Percentiles rank a stretch among this genome's conserved stretches.
Conservation (phyloP, 1,140 invertebrate genomes). For the Ylistrum balloti region DNA sequence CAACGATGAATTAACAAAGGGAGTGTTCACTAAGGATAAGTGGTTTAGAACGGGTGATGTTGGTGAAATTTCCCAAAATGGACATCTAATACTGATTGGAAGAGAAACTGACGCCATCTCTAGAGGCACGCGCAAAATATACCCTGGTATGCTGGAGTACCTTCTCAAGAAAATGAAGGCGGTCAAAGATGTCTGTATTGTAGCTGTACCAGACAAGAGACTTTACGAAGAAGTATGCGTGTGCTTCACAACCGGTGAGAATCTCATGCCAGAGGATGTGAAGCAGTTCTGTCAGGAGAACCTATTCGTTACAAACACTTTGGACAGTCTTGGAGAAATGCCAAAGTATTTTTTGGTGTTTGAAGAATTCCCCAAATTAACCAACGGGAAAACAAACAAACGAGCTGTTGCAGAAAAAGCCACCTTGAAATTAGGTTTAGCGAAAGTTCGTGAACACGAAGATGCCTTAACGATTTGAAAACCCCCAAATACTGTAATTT, state of each 20-base stretch:
- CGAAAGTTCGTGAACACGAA: neutral
- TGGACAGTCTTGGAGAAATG: conserved; percentile 45
- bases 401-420: neutral
- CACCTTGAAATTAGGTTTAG: neutral
- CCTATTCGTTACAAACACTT: neutral
- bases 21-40: neutral
- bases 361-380: conserved; percentile 26
- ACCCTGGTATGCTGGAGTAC: neutral
- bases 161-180: neutral
- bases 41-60: conserved; percentile 55
- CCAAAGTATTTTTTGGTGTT: conserved; percentile 47
- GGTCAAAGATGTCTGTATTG: conserved; percentile 38
- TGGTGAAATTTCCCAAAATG: neutral
- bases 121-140: neutral
- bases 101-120: conserved; percentile 43
- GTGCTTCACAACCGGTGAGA: neutral
- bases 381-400: conserved; percentile 42
- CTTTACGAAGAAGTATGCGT: conserved; percentile 36
- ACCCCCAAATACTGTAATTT: too few relatives aligned
- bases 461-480: too few relatives aligned
- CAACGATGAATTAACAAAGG: conserved; percentile 11
- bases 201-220: conserved; percentile 46
- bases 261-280: neutral
- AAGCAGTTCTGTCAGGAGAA: neutral
- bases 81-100: conserved; percentile 12